Evolutionary conservation across 2,113 vertebrate genomes (phyloP).

Genomic region (Lucifuga dentata): DNA sequence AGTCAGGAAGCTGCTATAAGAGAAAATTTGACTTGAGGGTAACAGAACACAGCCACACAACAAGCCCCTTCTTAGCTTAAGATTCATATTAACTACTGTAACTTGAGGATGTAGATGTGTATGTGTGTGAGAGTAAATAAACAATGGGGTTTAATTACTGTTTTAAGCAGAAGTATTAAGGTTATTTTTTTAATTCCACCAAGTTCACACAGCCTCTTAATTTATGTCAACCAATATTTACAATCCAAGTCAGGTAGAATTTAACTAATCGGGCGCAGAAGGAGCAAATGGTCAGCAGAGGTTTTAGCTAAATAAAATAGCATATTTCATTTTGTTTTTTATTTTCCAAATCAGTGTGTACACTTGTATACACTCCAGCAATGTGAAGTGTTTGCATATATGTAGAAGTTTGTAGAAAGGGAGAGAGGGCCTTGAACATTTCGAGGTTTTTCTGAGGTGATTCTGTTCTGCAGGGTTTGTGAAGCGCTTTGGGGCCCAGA

Average conservation of each 20-base stretch:
- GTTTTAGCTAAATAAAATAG: constrained; percentile 5
- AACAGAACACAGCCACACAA: constrained; percentile 39
- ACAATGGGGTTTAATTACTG: constrained; percentile 22
- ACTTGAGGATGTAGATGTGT: constrained; percentile 27
- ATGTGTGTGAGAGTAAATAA: constrained; percentile 36
- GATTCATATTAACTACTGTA: constrained; percentile 27
- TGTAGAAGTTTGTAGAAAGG: constrained; percentile 67
- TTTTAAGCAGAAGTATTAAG: constrained; percentile 54
- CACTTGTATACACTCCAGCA: constrained; percentile 51
- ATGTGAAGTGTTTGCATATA: constrained; percentile 65
- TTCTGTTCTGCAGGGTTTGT: constrained; percentile 90
- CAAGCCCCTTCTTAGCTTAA: constrained; percentile 39
- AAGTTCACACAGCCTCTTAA: constrained; percentile 25
- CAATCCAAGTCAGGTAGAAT: constrained; percentile 1
- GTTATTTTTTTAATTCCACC: constrained; percentile 23
- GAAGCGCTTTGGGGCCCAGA: constrained; percentile 89
- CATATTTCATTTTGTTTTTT: background rate
- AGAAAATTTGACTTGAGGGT: constrained; percentile 21
- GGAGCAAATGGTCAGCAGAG: constrained; percentile 8
- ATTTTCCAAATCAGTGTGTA: constrained; percentile 28
- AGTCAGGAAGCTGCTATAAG: constrained; percentile 44
- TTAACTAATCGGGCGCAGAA: constrained; percentile 1
- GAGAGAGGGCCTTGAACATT: constrained; percentile 77
- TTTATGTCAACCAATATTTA: constrained; percentile 39
- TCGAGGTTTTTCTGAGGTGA: constrained; percentile 87